These are phyloP conservation scores for Gymnopithys bicolor DNA, from an alignment of 2,797 vertebrate genomes.

Conservation along the genomic window DNA sequence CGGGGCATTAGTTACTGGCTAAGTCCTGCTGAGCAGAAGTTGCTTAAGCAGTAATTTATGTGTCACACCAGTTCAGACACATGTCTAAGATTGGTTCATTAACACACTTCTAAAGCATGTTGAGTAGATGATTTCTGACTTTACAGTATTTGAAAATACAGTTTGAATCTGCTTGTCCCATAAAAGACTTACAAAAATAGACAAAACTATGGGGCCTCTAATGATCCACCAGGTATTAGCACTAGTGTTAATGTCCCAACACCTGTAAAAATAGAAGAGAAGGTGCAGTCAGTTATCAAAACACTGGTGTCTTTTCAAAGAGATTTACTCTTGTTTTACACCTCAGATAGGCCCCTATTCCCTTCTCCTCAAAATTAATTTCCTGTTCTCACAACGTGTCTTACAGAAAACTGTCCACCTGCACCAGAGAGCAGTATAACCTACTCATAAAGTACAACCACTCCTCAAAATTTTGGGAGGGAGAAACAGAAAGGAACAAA, in stretches of 20 bases:
- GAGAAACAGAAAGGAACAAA: neutral
- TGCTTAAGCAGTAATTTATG: conserved; percentile 45
- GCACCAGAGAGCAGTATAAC: neutral
- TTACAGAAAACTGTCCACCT: neutral
- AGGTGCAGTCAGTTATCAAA: conserved; percentile 18
- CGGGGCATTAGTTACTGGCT: conserved; percentile 14
- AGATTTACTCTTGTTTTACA: neutral
- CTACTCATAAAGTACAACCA: neutral
- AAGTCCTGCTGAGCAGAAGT: conserved; percentile 42
- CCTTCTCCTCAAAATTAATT: neutral
- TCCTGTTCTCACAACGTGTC: neutral
- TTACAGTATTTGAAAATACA: conserved; percentile 27
- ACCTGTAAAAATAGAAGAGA: conserved; percentile 78
- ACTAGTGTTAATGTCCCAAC: conserved; percentile 89
- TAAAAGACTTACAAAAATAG: conserved; percentile 85
- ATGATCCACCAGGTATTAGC: conserved; percentile 93
- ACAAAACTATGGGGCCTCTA: conserved; percentile 87
- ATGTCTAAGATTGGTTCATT: conserved; percentile 22
- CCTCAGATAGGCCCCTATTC: neutral
- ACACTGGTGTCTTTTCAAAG: neutral
- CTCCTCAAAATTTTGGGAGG: neutral
- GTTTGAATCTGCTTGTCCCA: neutral
- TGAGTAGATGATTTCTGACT: neutral
- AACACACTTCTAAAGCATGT: neutral
- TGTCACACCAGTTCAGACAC: conserved; percentile 22